Evolutionary conservation across 2,113 vertebrate genomes (phyloP), one percentile per base, ranked within the genome.

Genomic region (Ictalurus punctatus): DNA sequence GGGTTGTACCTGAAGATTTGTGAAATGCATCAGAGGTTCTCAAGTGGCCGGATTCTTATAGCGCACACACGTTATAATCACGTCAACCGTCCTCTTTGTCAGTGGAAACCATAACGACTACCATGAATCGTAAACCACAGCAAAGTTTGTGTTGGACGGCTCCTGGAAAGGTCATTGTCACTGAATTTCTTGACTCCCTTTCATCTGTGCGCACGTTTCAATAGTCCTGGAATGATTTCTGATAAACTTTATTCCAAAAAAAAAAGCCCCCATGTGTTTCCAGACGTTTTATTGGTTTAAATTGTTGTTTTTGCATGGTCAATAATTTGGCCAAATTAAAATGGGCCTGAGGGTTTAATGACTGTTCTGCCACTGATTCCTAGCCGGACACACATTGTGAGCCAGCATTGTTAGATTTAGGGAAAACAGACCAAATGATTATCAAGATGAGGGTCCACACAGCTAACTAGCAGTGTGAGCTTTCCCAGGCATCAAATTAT

Each of bases 401-500:
- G 40, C 63, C 37, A 85, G 83, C 44, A 54, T 6, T 48, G 84
- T 71, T 85, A 23, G 54, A 73, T 85, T 48, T 30, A 13, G n/a
- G 14, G 4, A 8, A n/a, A 27, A 25, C 10, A 9, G 30, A 40
- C n/a, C 34, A 83, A 83, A 40, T 8, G 59, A 27, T 83, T 58
- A 63, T 83, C 81, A 83, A 83, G 81, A 23, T 59, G 21, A 83
- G 21, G 44, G 84, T 85, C 65, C 65, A 54, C 40, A 56, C n/a
- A 85, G 65, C 44, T 48, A 48, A 61, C 34, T 27, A 27, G 58
- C 81, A 61, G 54, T 27, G 84, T 56, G 65, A 69, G 65, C 65
- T 52, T 85, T 85, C 83, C 44, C 83, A 85, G 61, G 63, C 63
- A 27, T 54, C 44, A 85, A 48, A 85, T 85, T 73, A 73, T 85